A percentile compares a stretch with the other conserved stretches of the same genome.
Conservation (phyloP, 2,797 vertebrate genomes). For the Sciaenops ocellatus region DNA sequence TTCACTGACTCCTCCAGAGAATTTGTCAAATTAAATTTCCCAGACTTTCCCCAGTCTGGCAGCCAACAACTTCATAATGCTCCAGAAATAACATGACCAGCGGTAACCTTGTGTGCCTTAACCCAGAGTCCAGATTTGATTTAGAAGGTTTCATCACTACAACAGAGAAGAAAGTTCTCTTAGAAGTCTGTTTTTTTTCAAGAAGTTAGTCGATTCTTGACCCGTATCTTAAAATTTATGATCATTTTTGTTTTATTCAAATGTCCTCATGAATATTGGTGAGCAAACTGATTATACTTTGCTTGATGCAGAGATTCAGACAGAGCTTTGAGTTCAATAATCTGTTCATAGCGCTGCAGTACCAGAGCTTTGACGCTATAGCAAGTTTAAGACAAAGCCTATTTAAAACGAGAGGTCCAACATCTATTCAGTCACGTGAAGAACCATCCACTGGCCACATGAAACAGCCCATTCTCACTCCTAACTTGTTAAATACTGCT, state of each 20-base stretch:
- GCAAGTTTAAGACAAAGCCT: no score
- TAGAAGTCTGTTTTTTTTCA: background rate
- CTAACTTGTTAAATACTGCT: no score
- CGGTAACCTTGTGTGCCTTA: constrained; percentile 2
- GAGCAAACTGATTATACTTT: background rate
- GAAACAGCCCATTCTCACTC: no score
- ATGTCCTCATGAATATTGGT: background rate
- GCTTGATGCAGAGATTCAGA: no score
- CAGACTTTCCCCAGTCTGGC: background rate
- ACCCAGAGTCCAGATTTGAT: constrained; percentile 1
- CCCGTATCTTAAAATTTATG: background rate
- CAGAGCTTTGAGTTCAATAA: background rate
- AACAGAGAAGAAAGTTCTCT: background rate
- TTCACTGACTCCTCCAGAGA: constrained; percentile 33
- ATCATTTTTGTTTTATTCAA: no score
- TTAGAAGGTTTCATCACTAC: constrained; percentile 6
- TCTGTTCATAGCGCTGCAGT: no score
- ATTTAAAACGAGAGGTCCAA: no score
- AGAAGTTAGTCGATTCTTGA: background rate
- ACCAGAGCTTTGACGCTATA: background rate
- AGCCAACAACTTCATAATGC: constrained; percentile 20
- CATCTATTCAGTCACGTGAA: no score
- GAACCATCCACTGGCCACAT: no score
- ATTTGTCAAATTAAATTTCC: constrained; percentile 44
- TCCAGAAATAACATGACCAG: constrained; percentile 33